Percentiles rank a stretch among this genome's conserved stretches.
Evolutionary conservation across 2,888 invertebrate species (phyloP).

Genomic region (Pristionchus mayeri): DNA sequence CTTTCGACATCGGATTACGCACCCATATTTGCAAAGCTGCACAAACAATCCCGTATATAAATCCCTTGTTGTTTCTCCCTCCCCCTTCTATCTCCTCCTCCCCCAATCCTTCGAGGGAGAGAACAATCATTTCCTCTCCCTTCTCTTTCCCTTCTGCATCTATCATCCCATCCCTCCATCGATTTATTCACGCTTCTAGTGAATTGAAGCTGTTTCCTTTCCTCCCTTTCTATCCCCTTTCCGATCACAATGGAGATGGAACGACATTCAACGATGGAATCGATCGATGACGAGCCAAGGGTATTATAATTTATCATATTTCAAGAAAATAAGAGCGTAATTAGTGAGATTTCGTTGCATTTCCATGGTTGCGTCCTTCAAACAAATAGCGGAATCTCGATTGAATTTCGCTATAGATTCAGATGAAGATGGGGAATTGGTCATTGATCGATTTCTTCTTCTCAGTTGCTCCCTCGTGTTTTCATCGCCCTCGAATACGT

Average conservation of each 20-base stretch:
- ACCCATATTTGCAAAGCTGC: no score
- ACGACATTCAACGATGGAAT: slow-evolving; percentile 14
- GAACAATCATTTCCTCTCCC: no score
- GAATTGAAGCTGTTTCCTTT: slow-evolving; percentile 12
- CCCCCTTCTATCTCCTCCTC: no score
- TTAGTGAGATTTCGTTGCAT: background rate
- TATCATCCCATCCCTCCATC: background rate
- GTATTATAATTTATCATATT: background rate
- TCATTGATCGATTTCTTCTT: background rate
- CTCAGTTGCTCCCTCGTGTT: slow-evolving; percentile 21
- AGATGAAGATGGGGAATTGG: background rate
- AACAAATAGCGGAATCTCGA: background rate
- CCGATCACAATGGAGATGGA: background rate
- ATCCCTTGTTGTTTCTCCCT: no score
- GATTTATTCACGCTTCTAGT: slow-evolving; percentile 2
- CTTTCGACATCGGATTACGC: no score
- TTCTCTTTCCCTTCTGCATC: background rate
- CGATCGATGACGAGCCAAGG: background rate
- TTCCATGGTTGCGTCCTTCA: background rate
- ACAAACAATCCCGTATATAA: no score
- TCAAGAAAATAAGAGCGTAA: background rate
- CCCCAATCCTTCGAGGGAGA: no score
- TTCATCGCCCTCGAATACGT: slow-evolving; percentile 47
- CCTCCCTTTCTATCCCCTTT: background rate
- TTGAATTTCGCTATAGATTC: background rate